Conservation (phyloP, 2,113 vertebrate genomes). For the Paratilapia polleni region DNA sequence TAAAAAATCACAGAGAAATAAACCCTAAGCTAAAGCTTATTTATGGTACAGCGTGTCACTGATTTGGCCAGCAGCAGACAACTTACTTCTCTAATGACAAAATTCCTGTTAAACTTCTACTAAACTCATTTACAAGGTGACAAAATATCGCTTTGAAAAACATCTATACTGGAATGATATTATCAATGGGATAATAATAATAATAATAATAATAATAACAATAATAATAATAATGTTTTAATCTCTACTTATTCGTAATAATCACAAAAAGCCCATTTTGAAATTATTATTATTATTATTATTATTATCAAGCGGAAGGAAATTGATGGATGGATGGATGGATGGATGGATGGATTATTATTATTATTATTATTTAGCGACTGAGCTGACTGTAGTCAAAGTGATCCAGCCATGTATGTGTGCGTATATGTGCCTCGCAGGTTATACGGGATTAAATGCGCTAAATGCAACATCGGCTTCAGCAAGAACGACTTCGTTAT, state of each 20-base stretch:
- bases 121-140: neutral
- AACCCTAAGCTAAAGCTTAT: no score
- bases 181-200: neutral
- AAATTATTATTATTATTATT: no score
- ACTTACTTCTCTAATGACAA: neutral
- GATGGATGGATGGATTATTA: no score
- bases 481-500: constrained; percentile 99
- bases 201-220: neutral
- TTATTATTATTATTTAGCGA: neutral
- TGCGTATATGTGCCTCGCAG: constrained; percentile 68
- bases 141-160: neutral
- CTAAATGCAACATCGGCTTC: constrained; percentile 98
- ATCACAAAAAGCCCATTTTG: no score
- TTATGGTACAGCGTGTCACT: no score
- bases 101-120: neutral
- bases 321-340: no score
- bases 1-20: neutral
- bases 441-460: constrained; percentile 98
- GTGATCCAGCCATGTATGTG: constrained; percentile 3
- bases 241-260: no score
- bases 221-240: neutral
- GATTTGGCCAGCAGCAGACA: neutral
- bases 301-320: no score
- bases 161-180: neutral
- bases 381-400: neutral